Evolutionary conservation across 2,113 vertebrate species (phyloP), one percentile per base, ranked within the genome.

Genomic region (Edolisoma coerulescens): DNA sequence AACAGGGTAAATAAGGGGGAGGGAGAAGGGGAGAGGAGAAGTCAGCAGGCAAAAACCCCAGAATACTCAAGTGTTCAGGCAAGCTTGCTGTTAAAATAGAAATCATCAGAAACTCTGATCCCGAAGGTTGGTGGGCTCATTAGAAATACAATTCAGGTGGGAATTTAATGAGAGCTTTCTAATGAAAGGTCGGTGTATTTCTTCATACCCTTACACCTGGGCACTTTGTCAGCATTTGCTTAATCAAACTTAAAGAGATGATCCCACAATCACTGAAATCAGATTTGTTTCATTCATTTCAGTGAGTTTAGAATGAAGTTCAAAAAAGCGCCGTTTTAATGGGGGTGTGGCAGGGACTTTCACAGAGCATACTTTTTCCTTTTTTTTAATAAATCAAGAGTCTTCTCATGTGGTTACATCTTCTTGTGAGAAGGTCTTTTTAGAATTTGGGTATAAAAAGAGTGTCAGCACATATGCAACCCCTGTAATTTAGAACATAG

Each of bases 341-440:
- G 24, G 52, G 42, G 15, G 33, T 70, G 70, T 13, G 23, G 64
- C 0, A 0, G 42, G 22, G 27, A 30, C 10, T 14, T 77, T 64
- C 61, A 70, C 75, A 35, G 33, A 91, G 19, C 4, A 5, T 35
- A 19, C 7, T 50, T 59, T 53, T 70, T 32, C 39, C 3, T 16
- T 61, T 49, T 57, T 78, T 56, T 28, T 11, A 73, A 64, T 68
- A 89, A 90, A 79, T 79, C 37, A 61, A 63, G 75, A 88, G 28
- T 75, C 68, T 81, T 92, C 64, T 96, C 53, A 95, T 89, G 93
- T 88, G 95, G 96, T 95, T 88, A 69, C 50, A 39, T 63, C 63
- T 90, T 67, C 84, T 84, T 80, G 59, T 67, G 74, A 91, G 89
- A 76, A 94, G 50, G 30, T 63, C 42, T 86, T 74, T 93, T 61